Conservation (phyloP, 2,888 invertebrate species). For the Ganaspis brasiliensis region DNA sequence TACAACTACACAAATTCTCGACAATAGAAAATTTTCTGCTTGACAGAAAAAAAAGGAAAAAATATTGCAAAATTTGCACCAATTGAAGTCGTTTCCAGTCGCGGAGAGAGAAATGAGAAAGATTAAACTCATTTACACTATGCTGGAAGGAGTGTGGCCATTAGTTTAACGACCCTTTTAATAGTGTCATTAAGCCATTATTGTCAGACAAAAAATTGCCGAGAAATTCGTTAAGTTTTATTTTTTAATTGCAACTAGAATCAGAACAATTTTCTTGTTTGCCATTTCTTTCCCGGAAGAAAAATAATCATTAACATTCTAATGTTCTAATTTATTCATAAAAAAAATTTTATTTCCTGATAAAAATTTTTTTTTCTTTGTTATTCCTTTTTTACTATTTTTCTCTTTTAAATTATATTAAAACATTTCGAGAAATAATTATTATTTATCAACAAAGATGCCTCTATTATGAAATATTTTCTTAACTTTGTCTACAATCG, state of each 20-base stretch:
- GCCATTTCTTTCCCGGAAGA: neutral
- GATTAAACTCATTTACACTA: constrained; percentile 57
- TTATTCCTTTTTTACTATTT: too few species aligned
- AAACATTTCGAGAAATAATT: too few species aligned
- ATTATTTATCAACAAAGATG: neutral
- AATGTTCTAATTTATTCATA: too few species aligned
- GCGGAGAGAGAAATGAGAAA: constrained; percentile 44
- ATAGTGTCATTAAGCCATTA: constrained; percentile 37
- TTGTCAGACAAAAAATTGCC: constrained; percentile 17
- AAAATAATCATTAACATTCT: too few species aligned
- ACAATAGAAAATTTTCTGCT: constrained; percentile 29
- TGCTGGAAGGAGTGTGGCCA: constrained; percentile 44
- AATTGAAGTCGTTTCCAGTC: constrained; percentile 18
- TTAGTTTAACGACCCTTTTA: constrained; percentile 46
- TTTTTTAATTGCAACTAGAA: constrained; percentile 8
- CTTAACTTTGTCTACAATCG: constrained; percentile 11
- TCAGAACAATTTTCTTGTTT: constrained; percentile 24
- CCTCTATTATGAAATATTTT: neutral
- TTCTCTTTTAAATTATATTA: too few species aligned
- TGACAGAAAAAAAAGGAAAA: constrained; percentile 15
- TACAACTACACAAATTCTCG: neutral
- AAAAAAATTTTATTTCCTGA: too few species aligned
- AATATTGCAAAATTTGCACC: constrained; percentile 36
- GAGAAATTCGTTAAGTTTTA: neutral
- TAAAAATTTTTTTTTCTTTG: neutral